Evolutionary conservation across 2,797 vertebrate genomes (phyloP).

Genomic region (Moxostoma hubbsi): DNA sequence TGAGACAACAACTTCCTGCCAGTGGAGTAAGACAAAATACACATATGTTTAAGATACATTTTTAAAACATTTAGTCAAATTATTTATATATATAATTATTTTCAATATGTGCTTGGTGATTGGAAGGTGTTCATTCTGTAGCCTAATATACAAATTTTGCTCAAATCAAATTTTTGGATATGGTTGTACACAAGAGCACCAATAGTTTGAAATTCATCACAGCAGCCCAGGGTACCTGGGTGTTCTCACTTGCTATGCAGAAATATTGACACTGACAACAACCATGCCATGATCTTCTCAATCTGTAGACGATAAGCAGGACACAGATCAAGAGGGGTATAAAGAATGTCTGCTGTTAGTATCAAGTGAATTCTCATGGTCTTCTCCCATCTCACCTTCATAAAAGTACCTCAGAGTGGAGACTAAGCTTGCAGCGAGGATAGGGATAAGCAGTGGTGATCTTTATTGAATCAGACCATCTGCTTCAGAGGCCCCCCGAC

Average conservation of each 20-base stretch:
- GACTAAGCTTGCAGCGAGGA: conserved; percentile 79
- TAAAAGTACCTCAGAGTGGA: conserved; percentile 49
- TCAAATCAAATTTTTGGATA: conserved; percentile 3
- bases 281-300: not conserved
- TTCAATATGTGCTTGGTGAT: not conserved
- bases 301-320: not conserved
- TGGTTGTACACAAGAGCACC: not conserved
- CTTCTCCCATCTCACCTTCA: conserved; percentile 40
- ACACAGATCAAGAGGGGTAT: not conserved
- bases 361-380: conserved; percentile 27
- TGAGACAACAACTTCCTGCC: too few species aligned
- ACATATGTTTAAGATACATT: too few species aligned
- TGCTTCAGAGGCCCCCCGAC: conserved; percentile 73
- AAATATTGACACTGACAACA: not conserved
- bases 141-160: not conserved
- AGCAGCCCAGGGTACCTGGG: not conserved
- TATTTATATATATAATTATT: too few species aligned
- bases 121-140: not conserved
- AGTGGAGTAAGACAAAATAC: too few species aligned
- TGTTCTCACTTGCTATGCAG: not conserved
- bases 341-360: conserved; percentile 4
- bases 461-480: conserved; percentile 78
- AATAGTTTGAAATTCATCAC: not conserved
- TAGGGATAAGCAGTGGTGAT: conserved; percentile 63
- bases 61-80: too few species aligned